Evolutionary conservation across 1,140 invertebrate species (phyloP).

Genomic region (Sesamia nonagrioides): DNA sequence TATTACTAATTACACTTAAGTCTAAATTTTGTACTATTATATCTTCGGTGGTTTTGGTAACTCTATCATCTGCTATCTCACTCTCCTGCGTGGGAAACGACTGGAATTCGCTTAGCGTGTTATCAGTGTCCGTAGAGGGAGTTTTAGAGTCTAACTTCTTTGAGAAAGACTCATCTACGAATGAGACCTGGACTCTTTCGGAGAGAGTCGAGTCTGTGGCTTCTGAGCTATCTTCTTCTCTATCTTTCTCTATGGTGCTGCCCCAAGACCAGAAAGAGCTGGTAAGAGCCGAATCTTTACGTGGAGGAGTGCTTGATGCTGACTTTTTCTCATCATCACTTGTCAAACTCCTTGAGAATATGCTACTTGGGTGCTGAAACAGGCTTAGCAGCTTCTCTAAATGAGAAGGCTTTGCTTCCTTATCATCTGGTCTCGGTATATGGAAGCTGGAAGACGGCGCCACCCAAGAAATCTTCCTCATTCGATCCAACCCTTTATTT

Average conservation of each 20-base stretch:
- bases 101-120: slow-evolving; percentile 82
- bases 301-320: slow-evolving; percentile 78
- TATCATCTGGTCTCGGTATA: slow-evolving; percentile 77
- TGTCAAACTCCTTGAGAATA: slow-evolving; percentile 82
- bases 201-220: slow-evolving; percentile 80
- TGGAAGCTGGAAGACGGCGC: slow-evolving; percentile 80
- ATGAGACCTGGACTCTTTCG: slow-evolving; percentile 80
- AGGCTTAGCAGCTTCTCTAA: slow-evolving; percentile 88
- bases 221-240: slow-evolving; percentile 77
- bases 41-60: slow-evolving; percentile 84
- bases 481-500: slow-evolving; percentile 77
- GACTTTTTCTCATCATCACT: slow-evolving; percentile 78
- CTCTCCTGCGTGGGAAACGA: slow-evolving; percentile 61
- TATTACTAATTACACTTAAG: slow-evolving; percentile 75
- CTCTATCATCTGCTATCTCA: slow-evolving; percentile 61
- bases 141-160: slow-evolving; percentile 83
- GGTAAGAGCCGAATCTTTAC: slow-evolving; percentile 79
- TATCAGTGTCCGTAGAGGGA: slow-evolving; percentile 81
- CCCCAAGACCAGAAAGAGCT: slow-evolving; percentile 86
- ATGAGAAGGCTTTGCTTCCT: slow-evolving; percentile 83
- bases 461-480: slow-evolving; percentile 88
- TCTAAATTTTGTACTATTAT: slow-evolving; percentile 87
- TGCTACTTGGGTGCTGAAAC: slow-evolving; percentile 87
- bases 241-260: slow-evolving; percentile 69
- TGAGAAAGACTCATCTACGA: slow-evolving; percentile 82